A percentile compares a stretch with the other conserved stretches of the same genome.
phyloP scores from a whole-genome alignment of 2,797 vertebrate species.

The Parauchenoglanis ngamensis region DNA sequence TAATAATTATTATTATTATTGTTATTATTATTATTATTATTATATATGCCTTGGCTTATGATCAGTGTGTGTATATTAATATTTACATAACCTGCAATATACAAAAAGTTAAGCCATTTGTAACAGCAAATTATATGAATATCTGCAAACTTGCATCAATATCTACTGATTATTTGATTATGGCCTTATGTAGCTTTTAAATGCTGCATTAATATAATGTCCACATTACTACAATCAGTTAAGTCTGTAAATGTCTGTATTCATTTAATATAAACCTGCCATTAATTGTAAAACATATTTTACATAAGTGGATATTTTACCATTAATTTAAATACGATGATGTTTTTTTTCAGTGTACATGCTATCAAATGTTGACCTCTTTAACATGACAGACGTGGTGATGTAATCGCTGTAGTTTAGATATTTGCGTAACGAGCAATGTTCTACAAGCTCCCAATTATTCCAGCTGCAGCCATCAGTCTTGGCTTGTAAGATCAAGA shows the following conservation, averaged over 20 bases:
- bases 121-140: background rate
- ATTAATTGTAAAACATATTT: background rate
- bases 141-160: background rate
- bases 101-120: background rate
- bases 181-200: background rate
- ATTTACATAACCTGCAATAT: background rate
- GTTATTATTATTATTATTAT: background rate
- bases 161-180: background rate
- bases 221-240: background rate
- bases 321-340: background rate
- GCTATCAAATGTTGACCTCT: background rate
- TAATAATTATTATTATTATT: background rate
- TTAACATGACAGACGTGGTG: conserved; percentile 17
- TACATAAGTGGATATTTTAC: no score
- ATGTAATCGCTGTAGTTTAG: conserved; percentile 23
- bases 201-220: background rate
- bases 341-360: background rate
- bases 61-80: background rate
- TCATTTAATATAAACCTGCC: background rate
- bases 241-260: background rate
- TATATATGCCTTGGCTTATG: background rate
- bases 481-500: conserved; percentile 31
- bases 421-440: conserved; percentile 28
- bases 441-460: conserved; percentile 33
- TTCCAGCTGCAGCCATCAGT: conserved; percentile 19